Percentiles rank a stretch among this genome's conserved stretches.
Conservation (phyloP, 2,888 invertebrate genomes). For the Acleris literana region DNA sequence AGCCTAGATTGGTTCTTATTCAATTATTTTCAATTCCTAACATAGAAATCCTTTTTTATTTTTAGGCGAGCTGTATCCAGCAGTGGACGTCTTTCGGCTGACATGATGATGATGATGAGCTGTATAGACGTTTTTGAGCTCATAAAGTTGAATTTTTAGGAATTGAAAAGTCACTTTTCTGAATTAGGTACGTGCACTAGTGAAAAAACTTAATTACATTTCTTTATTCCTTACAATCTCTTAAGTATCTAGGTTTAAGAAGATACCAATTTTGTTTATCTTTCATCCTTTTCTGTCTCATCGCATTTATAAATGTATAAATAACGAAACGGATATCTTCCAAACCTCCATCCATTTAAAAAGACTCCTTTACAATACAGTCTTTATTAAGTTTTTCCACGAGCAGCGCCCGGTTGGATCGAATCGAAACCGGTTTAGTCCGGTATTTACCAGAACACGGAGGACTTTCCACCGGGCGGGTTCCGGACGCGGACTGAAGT, state of each 20-base stretch:
- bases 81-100: no score
- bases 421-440: conserved; percentile 35
- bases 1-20: conserved; percentile 58
- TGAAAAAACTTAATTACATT: conserved; percentile 18
- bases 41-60: conserved; percentile 4
- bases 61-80: neutral
- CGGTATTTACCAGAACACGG: conserved; percentile 90
- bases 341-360: neutral
- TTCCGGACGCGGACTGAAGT: conserved; percentile 93
- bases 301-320: neutral
- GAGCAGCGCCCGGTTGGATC: conserved; percentile 14
- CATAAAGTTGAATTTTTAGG: neutral
- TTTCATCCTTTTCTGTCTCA: no score
- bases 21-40: conserved; percentile 34
- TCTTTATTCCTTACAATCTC: neutral
- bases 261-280: no score
- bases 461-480: conserved; percentile 95
- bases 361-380: neutral
- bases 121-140: neutral
- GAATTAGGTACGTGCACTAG: conserved; percentile 11
- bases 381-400: conserved; percentile 22
- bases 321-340: neutral
- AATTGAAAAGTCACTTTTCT: conserved; percentile 14
- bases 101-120: no score
- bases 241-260: no score